Percentiles rank a stretch among this genome's conserved stretches.
Conservation (phyloP, 1,140 invertebrate species). For the Aricia agestis region DNA sequence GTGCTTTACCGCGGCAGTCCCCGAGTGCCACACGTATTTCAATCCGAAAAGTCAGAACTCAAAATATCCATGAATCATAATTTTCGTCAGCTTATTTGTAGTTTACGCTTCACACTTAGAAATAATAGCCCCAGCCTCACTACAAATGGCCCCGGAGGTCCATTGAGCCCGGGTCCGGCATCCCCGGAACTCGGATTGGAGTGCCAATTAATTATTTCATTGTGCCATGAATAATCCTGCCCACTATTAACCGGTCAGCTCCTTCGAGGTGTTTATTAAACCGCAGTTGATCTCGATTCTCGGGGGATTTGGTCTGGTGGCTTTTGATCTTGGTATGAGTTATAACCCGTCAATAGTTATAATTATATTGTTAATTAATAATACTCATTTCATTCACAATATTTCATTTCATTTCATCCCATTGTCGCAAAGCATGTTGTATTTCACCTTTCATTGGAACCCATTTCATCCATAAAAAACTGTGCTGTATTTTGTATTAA, state of each 20-base stretch:
- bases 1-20: too few relatives aligned
- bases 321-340: neutral
- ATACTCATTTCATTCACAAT: too few relatives aligned
- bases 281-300: conserved; percentile 36
- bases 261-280: conserved; percentile 72
- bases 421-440: too few relatives aligned
- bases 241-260: conserved; percentile 70
- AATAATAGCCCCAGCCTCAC: conserved; percentile 30
- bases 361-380: too few relatives aligned
- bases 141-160: conserved; percentile 32
- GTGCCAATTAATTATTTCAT: conserved; percentile 74
- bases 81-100: neutral
- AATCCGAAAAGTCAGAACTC: neutral
- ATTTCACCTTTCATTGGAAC: too few relatives aligned
- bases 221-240: conserved; percentile 56
- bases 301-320: neutral
- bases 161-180: conserved; percentile 40
- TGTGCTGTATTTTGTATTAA: too few relatives aligned
- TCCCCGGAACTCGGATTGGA: conserved; percentile 57
- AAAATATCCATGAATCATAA: neutral
- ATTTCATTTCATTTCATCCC: too few relatives aligned
- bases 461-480: too few relatives aligned
- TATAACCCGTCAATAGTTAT: neutral
- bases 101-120: neutral
- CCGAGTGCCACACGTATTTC: too few relatives aligned